phyloP scores from a whole-genome alignment of 2,888 invertebrate species.

The Adelognathus sp. region DNA sequence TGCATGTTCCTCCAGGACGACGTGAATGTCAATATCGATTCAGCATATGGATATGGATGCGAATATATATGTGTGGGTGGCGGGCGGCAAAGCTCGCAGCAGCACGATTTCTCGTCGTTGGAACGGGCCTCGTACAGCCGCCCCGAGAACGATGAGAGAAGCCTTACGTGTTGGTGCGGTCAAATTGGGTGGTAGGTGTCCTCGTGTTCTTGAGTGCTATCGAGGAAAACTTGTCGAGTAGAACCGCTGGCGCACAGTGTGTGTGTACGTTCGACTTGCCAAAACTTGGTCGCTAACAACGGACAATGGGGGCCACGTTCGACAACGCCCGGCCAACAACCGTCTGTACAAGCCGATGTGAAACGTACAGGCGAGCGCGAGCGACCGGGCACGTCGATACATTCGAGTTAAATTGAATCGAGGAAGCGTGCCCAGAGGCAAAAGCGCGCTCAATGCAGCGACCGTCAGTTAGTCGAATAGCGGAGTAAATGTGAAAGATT shows the following conservation, averaged over 20 bases:
- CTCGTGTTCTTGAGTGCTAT: constrained; percentile 15
- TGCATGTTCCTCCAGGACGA: constrained; percentile 16
- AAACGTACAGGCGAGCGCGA: neutral
- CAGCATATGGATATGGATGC: constrained; percentile 4
- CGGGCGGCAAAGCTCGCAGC: neutral
- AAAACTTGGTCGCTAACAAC: constrained; percentile 48
- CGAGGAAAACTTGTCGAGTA: constrained; percentile 42
- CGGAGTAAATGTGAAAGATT: neutral
- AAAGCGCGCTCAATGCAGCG: neutral
- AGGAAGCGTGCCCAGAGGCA: constrained; percentile 9
- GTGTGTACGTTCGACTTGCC: constrained; percentile 47
- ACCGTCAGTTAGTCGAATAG: neutral
- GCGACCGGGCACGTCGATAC: constrained; percentile 12
- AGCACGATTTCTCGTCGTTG: constrained; percentile 25
- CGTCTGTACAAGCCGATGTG: neutral
- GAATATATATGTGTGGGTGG: neutral
- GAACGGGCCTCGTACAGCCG: neutral
- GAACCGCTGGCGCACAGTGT: neutral
- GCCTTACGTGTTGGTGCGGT: constrained; percentile 38
- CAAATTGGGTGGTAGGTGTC: constrained; percentile 41
- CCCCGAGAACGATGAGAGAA: constrained; percentile 46
- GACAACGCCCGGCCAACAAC: constrained; percentile 22
- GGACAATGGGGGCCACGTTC: constrained; percentile 34
- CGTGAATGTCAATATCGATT: constrained; percentile 48
- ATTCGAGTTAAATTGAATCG: constrained; percentile 39